phyloP scores from a whole-genome alignment of 2,888 invertebrate genomes.

The Formica aserva region DNA sequence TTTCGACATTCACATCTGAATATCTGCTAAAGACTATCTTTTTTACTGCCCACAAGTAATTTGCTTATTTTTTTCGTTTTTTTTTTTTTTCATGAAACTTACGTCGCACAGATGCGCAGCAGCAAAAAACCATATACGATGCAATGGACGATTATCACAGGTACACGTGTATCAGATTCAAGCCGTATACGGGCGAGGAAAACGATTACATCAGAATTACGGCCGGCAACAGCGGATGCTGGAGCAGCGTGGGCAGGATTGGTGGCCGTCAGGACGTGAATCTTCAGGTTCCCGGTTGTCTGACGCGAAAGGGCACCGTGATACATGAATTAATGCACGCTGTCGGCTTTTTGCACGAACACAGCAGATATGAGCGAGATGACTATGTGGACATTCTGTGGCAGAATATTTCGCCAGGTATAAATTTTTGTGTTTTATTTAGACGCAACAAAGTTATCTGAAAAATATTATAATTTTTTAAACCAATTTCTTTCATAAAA shows the following conservation, averaged over 20 bases:
- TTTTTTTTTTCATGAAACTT: not conserved
- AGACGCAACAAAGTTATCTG: not conserved
- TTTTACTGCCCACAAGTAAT: not conserved
- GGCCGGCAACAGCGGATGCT: conserved; percentile 91
- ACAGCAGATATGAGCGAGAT: conserved; percentile 92
- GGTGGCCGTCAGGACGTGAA: conserved; percentile 91
- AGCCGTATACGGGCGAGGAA: conserved; percentile 88
- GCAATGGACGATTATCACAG: conserved; percentile 92
- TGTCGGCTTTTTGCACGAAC: conserved; percentile 93
- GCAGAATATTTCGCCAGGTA: conserved; percentile 88
- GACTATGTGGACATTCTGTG: conserved; percentile 89
- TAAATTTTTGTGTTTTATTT: not conserved
- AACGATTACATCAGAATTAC: conserved; percentile 90
- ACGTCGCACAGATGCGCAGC: conserved; percentile 86
- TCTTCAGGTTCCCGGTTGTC: conserved; percentile 91
- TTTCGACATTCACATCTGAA: not conserved
- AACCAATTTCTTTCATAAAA: not conserved
- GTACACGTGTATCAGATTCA: conserved; percentile 91
- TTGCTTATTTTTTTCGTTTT: not conserved
- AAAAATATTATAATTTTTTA: not conserved
- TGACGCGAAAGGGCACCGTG: conserved; percentile 91
- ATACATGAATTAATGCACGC: conserved; percentile 94
- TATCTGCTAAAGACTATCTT: not conserved
- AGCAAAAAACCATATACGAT: conserved; percentile 88
- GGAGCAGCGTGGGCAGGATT: conserved; percentile 92